These are phyloP conservation scores for Zygaena filipendulae DNA, from an alignment of 2,888 invertebrate genomes.

Conservation along the genomic window DNA sequence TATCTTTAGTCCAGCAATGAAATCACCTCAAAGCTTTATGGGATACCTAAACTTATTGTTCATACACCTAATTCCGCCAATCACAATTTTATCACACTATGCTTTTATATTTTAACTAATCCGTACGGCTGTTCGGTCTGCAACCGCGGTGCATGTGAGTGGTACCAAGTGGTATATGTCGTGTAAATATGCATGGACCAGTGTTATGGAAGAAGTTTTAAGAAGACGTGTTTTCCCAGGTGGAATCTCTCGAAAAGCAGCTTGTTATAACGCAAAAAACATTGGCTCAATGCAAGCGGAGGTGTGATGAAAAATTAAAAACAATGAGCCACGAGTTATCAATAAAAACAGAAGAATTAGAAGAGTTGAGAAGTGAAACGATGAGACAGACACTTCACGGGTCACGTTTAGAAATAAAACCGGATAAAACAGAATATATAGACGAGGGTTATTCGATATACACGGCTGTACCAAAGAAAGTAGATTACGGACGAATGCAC, in stretches of 20 bases:
- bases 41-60: too few relatives aligned
- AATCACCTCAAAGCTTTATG: too few relatives aligned
- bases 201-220: slow-evolving; percentile 33
- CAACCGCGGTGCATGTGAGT: slow-evolving; percentile 36
- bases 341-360: slow-evolving; percentile 61
- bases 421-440: slow-evolving; percentile 55
- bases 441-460: slow-evolving; percentile 60
- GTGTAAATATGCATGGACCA: slow-evolving; percentile 50
- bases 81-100: too few relatives aligned
- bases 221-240: slow-evolving; percentile 63
- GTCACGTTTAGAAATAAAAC: slow-evolving; percentile 50
- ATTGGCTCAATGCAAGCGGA: slow-evolving; percentile 62
- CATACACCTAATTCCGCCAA: too few relatives aligned
- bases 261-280: slow-evolving; percentile 64
- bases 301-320: slow-evolving; percentile 65
- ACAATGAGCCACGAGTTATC: slow-evolving; percentile 69
- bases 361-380: slow-evolving; percentile 53
- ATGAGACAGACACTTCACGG: slow-evolving; percentile 54
- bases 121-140: too few relatives aligned
- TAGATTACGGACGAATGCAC: slow-evolving; percentile 56
- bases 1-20: too few relatives aligned
- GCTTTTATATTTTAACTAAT: too few relatives aligned
- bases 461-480: slow-evolving; percentile 58
- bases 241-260: slow-evolving; percentile 69
- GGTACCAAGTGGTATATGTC: slow-evolving; percentile 24